Conservation (phyloP, 92 coral and sea anemone species). For the Actinernus sp. region DNA sequence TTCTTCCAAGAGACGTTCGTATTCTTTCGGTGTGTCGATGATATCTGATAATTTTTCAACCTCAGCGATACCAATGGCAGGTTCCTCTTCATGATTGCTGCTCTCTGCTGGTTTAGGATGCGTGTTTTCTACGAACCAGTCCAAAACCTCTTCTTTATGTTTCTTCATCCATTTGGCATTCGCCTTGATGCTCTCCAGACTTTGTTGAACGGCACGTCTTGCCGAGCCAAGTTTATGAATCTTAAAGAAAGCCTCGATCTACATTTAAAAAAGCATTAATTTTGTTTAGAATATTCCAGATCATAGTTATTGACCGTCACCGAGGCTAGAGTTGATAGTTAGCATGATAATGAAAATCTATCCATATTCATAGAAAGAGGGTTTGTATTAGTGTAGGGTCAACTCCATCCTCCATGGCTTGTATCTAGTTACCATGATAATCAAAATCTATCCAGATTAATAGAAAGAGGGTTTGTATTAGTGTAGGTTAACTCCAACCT, state of each 20-base stretch:
- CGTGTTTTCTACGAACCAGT: conserved; percentile 42
- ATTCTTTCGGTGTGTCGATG: not conserved
- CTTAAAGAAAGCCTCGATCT: conserved; percentile 65
- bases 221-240: conserved; percentile 52
- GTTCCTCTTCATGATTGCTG: not conserved
- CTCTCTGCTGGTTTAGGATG: not conserved
- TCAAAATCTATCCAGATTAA: too few species aligned
- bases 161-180: conserved; percentile 70
- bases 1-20: conserved; percentile 1
- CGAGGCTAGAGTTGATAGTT: too few species aligned
- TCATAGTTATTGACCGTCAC: too few species aligned
- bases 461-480: too few species aligned
- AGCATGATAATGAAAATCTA: too few species aligned
- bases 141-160: conserved; percentile 11
- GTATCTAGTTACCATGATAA: too few species aligned
- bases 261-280: not conserved
- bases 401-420: too few species aligned
- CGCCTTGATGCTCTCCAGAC: conserved; percentile 70
- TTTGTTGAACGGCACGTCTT: conserved; percentile 59
- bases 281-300: not conserved
- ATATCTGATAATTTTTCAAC: not conserved
- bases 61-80: not conserved
- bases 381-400: too few species aligned
- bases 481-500: too few species aligned
- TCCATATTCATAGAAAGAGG: not conserved